Conservation (phyloP, 1,140 invertebrate species). For the Eurosta solidaginis region DNA sequence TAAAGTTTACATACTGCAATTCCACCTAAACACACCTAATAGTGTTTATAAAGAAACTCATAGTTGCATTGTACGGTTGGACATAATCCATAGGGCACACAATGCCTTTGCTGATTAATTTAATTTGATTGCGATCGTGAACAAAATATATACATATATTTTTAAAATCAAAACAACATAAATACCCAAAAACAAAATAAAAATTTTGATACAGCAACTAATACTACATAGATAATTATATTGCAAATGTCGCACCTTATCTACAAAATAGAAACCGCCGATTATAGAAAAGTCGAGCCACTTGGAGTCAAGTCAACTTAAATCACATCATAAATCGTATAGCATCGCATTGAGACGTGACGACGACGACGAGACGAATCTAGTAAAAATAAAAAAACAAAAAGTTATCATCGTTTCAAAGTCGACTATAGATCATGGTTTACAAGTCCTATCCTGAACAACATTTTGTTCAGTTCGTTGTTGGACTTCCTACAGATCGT, state of each 20-base stretch:
- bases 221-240: not conserved
- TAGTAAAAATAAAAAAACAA: not conserved
- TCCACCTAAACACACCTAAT: not conserved
- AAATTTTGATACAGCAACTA: not conserved
- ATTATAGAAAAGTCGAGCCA: not conserved
- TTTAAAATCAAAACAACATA: no score
- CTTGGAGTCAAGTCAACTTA: not conserved
- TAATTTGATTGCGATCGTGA: not conserved
- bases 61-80: not conserved
- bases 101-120: not conserved
- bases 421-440: conserved; percentile 12
- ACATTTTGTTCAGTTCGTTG: conserved; percentile 16
- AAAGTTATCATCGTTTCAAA: not conserved
- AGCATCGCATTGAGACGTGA: not conserved
- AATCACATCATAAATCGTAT: not conserved
- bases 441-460: conserved; percentile 12
- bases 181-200: not conserved
- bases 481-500: conserved; percentile 4
- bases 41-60: not conserved
- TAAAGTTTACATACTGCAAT: not conserved
- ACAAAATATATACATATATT: no score
- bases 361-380: not conserved
- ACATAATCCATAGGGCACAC: not conserved
- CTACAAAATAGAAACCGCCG: not conserved
- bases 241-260: conserved; percentile 1